A percentile compares a stretch with the other conserved stretches of the same genome.
Conservation (phyloP, 2,113 vertebrate genomes). For the Ptyas mucosa region DNA sequence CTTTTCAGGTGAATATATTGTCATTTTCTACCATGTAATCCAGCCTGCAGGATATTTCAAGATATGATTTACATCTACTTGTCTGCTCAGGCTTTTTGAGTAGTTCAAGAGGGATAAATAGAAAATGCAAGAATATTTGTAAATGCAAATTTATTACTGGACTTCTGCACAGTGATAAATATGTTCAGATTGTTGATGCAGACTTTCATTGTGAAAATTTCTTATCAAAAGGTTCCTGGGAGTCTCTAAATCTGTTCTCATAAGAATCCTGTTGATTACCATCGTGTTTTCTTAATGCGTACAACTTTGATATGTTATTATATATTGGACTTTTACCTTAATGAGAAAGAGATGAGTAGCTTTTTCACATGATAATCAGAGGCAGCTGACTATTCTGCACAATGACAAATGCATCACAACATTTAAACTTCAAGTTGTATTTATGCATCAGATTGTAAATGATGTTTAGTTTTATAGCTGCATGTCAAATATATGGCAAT, state of each 20-base stretch:
- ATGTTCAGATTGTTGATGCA: background rate
- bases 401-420: background rate
- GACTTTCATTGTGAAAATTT: background rate
- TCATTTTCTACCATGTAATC: background rate
- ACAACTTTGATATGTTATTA: background rate
- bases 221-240: background rate
- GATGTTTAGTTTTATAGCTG: background rate
- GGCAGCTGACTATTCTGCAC: background rate
- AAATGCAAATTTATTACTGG: background rate
- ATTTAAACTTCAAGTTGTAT: constrained; percentile 7
- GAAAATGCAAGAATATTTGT: background rate
- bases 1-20: background rate
- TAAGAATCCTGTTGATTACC: background rate
- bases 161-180: background rate
- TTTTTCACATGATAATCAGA: constrained; percentile 8
- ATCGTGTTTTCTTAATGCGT: background rate
- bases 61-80: background rate
- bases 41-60: background rate
- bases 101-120: background rate
- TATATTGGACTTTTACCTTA: background rate
- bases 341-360: background rate
- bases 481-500: background rate
- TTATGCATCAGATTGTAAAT: background rate
- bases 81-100: background rate
- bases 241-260: background rate